Evolutionary conservation across 2,888 invertebrate genomes (phyloP).

Genomic region (Drosophila putrida): DNA sequence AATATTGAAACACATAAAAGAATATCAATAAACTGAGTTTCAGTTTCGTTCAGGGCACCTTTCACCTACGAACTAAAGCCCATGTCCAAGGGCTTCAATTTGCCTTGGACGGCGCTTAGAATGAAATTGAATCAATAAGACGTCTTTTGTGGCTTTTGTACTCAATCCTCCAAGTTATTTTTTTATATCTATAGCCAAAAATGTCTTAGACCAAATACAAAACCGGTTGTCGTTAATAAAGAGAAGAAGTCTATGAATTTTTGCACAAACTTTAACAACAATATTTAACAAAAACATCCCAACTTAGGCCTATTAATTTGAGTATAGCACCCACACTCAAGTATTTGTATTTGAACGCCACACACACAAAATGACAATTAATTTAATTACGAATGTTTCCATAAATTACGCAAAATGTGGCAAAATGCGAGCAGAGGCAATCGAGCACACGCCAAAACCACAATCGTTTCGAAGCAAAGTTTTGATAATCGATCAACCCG

Average conservation of each 20-base stretch:
- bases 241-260: constrained; percentile 31
- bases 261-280: constrained; percentile 27
- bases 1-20: constrained; percentile 23
- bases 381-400: constrained; percentile 48
- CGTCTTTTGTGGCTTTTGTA: constrained; percentile 20
- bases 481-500: constrained; percentile 64
- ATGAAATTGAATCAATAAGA: constrained; percentile 38
- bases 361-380: constrained; percentile 47
- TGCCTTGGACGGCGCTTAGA: constrained; percentile 63
- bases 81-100: constrained; percentile 50
- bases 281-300: neutral
- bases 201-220: constrained; percentile 13
- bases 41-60: constrained; percentile 42
- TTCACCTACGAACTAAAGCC: constrained; percentile 45
- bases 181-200: constrained; percentile 9
- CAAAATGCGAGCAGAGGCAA: constrained; percentile 54
- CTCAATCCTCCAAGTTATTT: constrained; percentile 17
- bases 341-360: neutral
- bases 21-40: constrained; percentile 23
- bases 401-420: constrained; percentile 52
- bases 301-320: constrained; percentile 37
- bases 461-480: constrained; percentile 26
- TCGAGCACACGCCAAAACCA: constrained; percentile 54
- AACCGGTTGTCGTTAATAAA: constrained; percentile 39
- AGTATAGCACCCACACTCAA: constrained; percentile 12